These are phyloP conservation scores for Hemiscyllium ocellatum DNA, from an alignment of 2,113 vertebrate species.

Conservation along the genomic window DNA sequence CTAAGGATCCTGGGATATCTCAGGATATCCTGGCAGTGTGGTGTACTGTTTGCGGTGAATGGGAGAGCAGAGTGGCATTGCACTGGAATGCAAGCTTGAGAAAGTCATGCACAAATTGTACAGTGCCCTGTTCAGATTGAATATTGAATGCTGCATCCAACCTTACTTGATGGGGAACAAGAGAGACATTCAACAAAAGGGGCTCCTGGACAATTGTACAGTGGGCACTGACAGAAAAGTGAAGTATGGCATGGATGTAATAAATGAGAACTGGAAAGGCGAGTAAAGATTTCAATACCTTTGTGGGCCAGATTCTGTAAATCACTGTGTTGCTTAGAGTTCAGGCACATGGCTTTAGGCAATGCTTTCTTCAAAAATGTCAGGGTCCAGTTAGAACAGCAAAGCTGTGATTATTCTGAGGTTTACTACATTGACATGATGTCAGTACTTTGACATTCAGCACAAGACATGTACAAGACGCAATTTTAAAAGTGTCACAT, in stretches of 20 bases:
- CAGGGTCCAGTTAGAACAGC: background rate
- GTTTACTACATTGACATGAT: background rate
- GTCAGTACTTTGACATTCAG: background rate
- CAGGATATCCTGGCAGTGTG: too few species aligned
- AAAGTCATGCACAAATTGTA: background rate
- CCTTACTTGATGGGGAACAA: background rate
- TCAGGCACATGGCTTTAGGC: background rate
- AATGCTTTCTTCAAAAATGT: background rate
- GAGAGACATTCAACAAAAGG: background rate
- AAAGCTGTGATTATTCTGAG: background rate
- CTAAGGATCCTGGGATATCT: too few species aligned
- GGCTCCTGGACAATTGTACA: background rate
- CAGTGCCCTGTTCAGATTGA: background rate
- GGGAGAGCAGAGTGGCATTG: background rate
- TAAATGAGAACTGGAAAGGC: background rate
- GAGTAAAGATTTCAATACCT: background rate
- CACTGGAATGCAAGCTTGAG: background rate
- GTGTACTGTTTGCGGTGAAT: too few species aligned
- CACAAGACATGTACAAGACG: background rate
- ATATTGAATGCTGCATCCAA: background rate
- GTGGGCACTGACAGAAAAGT: background rate
- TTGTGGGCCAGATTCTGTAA: background rate
- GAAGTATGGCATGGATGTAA: background rate
- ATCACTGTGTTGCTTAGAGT: background rate
- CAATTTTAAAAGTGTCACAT: background rate